Conservation (phyloP, 2,888 invertebrate genomes). For the Tillus elongatus region DNA sequence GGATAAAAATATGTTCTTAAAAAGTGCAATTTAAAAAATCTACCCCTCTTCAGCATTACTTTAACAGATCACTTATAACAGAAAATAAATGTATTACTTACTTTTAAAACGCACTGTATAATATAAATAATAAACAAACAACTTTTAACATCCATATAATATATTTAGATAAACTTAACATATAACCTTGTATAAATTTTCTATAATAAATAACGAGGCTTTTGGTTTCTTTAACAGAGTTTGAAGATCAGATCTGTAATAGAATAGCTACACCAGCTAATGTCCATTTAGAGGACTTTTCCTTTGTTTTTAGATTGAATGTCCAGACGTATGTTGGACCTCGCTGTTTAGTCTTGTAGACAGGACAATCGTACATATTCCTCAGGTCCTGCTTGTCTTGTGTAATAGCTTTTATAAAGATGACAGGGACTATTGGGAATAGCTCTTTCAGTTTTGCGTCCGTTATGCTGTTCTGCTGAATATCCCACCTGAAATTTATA, state of each 20-base stretch:
- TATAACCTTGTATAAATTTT: no score
- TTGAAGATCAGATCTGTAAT: conserved; percentile 64
- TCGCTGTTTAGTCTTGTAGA: conserved; percentile 81
- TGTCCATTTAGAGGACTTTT: conserved; percentile 85
- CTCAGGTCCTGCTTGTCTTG: conserved; percentile 83
- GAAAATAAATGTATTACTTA: no score
- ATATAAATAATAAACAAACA: no score
- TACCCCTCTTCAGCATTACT: no score
- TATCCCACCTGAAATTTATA: conserved; percentile 71
- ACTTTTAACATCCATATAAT: no score
- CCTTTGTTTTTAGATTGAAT: conserved; percentile 83
- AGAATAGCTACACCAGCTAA: conserved; percentile 87
- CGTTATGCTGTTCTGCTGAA: conserved; percentile 61
- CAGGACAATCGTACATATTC: conserved; percentile 86
- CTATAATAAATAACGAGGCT: no score
- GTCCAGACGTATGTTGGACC: conserved; percentile 95
- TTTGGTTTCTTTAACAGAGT: no score
- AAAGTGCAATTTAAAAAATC: no score
- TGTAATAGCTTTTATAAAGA: conserved; percentile 77
- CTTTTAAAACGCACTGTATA: no score
- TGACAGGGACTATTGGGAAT: conserved; percentile 83
- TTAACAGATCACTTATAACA: no score
- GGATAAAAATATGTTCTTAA: no score
- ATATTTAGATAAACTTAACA: no score
- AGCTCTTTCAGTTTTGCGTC: conserved; percentile 84